These are phyloP conservation scores for Drosophila mulleri DNA, from an alignment of 2,888 invertebrate genomes.

Conservation along the genomic window DNA sequence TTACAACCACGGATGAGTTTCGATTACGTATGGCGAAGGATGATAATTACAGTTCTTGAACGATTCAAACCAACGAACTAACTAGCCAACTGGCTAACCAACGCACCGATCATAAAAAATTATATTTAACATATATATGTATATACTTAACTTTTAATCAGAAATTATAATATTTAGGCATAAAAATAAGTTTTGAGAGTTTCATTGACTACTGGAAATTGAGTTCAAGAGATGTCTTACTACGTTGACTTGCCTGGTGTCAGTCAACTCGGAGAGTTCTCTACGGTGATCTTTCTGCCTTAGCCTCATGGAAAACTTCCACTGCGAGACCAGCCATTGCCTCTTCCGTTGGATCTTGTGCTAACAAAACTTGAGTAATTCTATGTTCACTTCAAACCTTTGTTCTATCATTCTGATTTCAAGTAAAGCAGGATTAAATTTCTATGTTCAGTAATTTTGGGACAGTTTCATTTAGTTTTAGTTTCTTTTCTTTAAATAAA, in stretches of 20 bases:
- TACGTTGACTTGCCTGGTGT: too few species aligned
- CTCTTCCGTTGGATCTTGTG: neutral
- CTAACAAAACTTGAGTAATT: neutral
- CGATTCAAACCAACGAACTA: slow-evolving; percentile 40
- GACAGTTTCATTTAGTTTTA: too few species aligned
- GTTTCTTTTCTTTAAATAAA: too few species aligned
- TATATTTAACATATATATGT: neutral
- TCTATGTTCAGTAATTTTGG: too few species aligned
- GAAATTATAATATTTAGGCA: neutral
- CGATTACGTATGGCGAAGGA: slow-evolving; percentile 24
- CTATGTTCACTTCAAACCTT: neutral
- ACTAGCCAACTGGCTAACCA: neutral
- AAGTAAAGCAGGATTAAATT: too few species aligned
- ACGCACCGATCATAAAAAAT: slow-evolving; percentile 26
- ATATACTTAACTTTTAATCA: neutral
- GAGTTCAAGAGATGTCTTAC: too few species aligned
- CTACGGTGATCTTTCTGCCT: too few species aligned
- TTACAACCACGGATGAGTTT: slow-evolving; percentile 57
- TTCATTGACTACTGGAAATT: neutral
- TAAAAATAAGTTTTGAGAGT: neutral
- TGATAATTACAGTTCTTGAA: slow-evolving; percentile 46
- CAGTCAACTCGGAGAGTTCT: too few species aligned
- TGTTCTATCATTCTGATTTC: too few species aligned
- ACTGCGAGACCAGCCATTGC: neutral
- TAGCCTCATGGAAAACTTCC: neutral